These are phyloP conservation scores for Schizaphis graminum DNA, from an alignment of 2,888 invertebrate species.

Conservation along the genomic window DNA sequence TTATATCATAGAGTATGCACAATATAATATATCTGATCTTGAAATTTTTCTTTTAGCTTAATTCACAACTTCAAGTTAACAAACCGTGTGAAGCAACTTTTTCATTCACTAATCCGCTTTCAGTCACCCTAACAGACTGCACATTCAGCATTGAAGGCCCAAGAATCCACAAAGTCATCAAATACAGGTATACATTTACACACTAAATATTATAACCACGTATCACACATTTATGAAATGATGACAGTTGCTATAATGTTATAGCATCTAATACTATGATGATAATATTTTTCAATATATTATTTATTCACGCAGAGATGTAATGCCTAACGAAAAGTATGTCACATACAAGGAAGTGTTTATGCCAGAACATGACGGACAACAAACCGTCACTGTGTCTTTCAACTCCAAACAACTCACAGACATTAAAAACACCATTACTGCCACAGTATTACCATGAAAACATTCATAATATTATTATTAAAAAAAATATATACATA, in stretches of 20 bases:
- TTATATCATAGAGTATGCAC: not conserved
- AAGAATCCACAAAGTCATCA: slow-evolving; percentile 76
- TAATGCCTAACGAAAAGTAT: slow-evolving; percentile 46
- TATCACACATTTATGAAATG: not conserved
- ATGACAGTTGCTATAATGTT: not conserved
- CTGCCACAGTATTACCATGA: slow-evolving; percentile 10
- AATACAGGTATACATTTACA: slow-evolving; percentile 68
- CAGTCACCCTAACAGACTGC: slow-evolving; percentile 77
- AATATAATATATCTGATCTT: not conserved
- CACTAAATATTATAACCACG: not conserved
- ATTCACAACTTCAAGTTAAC: slow-evolving; percentile 23
- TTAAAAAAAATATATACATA: not conserved
- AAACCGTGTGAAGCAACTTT: slow-evolving; percentile 71
- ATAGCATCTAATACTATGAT: not conserved
- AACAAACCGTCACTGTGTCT: slow-evolving; percentile 35
- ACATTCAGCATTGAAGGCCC: slow-evolving; percentile 80
- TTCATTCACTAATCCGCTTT: slow-evolving; percentile 78
- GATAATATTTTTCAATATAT: not conserved
- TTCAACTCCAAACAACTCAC: slow-evolving; percentile 52
- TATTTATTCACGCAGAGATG: slow-evolving; percentile 10
- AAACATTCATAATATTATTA: not conserved
- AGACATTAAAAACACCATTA: slow-evolving; percentile 54
- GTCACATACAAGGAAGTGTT: slow-evolving; percentile 48
- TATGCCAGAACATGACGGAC: slow-evolving; percentile 42
- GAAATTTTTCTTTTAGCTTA: not conserved